These are phyloP conservation scores for Rugalucina vietnamica DNA, from an alignment of 2,888 invertebrate species.

Conservation along the genomic window DNA sequence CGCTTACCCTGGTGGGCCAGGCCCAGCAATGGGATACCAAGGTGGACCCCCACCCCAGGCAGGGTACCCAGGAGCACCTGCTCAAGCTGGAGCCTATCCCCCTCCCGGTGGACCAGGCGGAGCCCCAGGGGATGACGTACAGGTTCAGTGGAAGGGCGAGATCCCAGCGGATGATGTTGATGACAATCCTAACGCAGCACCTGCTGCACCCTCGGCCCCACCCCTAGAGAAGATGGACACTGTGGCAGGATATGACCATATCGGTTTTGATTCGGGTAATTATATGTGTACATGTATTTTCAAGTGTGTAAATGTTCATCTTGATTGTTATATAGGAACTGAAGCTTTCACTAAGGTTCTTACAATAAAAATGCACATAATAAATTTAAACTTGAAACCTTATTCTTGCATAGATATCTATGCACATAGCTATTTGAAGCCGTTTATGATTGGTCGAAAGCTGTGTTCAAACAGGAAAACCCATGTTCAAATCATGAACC, in stretches of 20 bases:
- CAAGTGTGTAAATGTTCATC: too few relatives aligned
- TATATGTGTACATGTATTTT: too few relatives aligned
- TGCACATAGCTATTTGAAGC: too few relatives aligned
- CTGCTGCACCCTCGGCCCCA: slow-evolving; percentile 76
- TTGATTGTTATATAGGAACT: too few relatives aligned
- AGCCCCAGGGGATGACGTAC: slow-evolving; percentile 29
- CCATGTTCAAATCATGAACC: too few relatives aligned
- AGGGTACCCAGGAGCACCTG: slow-evolving; percentile 36
- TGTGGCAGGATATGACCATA: slow-evolving; percentile 84
- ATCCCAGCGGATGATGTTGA: slow-evolving; percentile 65
- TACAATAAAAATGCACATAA: too few relatives aligned
- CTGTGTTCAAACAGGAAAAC: too few relatives aligned
- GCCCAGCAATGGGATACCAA: slow-evolving; percentile 37
- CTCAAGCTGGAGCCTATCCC: slow-evolving; percentile 27
- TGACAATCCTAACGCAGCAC: slow-evolving; percentile 64
- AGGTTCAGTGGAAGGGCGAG: slow-evolving; percentile 63
- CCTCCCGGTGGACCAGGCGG: slow-evolving; percentile 10
- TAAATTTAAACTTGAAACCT: too few relatives aligned
- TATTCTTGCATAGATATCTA: too few relatives aligned
- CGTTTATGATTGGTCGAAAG: too few relatives aligned
- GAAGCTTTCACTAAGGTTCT: too few relatives aligned
- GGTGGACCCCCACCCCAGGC: slow-evolving; percentile 34
- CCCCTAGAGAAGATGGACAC: slow-evolving; percentile 84
- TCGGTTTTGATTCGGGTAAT: slow-evolving; percentile 84
- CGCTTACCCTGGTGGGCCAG: slow-evolving; percentile 10